Evolutionary conservation across 2,797 vertebrate species (phyloP), one percentile per base, ranked within the genome.

Genomic region (Sebastes aleutianus): DNA sequence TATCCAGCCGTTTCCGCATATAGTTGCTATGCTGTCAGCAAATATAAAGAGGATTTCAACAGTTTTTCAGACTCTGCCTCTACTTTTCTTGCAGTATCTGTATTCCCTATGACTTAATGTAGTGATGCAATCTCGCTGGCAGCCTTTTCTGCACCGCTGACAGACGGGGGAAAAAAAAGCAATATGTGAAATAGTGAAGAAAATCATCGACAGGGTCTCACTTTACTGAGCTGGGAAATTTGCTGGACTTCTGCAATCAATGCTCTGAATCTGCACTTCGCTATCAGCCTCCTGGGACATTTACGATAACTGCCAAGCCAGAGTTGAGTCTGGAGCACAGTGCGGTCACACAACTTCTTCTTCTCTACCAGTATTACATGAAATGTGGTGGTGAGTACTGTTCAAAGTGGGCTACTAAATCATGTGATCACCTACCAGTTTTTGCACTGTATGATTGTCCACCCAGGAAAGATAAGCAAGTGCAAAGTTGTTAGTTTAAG

Each of bases 201-300:
- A 93, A 93, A 88, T 91, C 89, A 90, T 92, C 43, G 80, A 88
- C 74, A 78, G 74, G 59, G 84, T 89, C 89, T 93, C 87, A 94
- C 76, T 93, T 94, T 91, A 91, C 85, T 91, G 91, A 91, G 88
- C 83, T 88, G 85, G 87, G 87, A 95, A 94, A 94, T 93, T 86
- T 92, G 80, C 91, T 89, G 88, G 91, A 91, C 71, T 82, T 81
- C 76, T 86, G 85, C 82, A 88, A 93, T 88, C 90, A 90, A 91
- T 92, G 83, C 89, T 80, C 80, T 88, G 84, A 84, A 91, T 91
- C 87, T 82, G 72, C 82, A 89, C 72, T 70, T 85, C 43, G 56
- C 84, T 76, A 89, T 91, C 91, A 71, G 50, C 91, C 89, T 91
- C 80, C 86, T 73, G 31, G 77, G 79, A 85, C 88, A 85, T 79